Percentiles rank a stretch among this genome's conserved stretches.
These are phyloP conservation scores for Holcopasites calliopsidis DNA, from an alignment of 1,140 invertebrate genomes.

Conservation along the genomic window DNA sequence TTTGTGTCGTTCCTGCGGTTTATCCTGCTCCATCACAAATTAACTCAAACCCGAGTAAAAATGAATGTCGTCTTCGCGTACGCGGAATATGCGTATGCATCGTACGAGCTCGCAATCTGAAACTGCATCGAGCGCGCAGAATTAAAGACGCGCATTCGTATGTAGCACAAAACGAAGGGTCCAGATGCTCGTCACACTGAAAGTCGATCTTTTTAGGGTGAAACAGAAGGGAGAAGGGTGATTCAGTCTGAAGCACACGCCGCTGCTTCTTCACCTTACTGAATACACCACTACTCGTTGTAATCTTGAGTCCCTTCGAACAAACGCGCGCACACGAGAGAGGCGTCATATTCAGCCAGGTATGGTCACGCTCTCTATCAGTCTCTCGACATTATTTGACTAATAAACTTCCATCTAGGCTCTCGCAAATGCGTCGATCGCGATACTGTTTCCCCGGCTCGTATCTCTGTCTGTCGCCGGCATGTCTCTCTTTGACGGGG, in stretches of 20 bases:
- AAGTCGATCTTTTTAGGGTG: background rate
- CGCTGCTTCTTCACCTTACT: constrained; percentile 46
- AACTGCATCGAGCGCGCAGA: background rate
- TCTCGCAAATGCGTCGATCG: constrained; percentile 8
- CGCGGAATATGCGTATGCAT: too few species aligned
- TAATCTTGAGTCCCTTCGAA: constrained; percentile 45
- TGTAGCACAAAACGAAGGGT: background rate
- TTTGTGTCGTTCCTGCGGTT: background rate
- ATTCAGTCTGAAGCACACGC: background rate
- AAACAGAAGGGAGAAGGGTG: background rate
- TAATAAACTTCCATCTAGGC: constrained; percentile 49
- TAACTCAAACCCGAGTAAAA: too few species aligned
- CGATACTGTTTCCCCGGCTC: background rate
- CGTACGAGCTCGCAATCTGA: background rate
- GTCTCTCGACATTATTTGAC: constrained; percentile 51
- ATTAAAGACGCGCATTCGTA: background rate
- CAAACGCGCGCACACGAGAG: constrained; percentile 9
- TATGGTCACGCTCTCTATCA: constrained; percentile 28
- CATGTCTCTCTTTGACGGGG: constrained; percentile 19
- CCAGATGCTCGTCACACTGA: background rate
- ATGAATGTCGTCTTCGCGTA: too few species aligned
- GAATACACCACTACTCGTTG: constrained; percentile 57
- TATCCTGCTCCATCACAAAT: too few species aligned
- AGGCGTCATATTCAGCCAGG: constrained; percentile 47
- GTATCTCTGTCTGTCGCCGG: background rate